A percentile compares a stretch with the other conserved stretches of the same genome.
phyloP scores from a whole-genome alignment of 92 coral and sea anemone species.

The Pocillopora grandis region DNA sequence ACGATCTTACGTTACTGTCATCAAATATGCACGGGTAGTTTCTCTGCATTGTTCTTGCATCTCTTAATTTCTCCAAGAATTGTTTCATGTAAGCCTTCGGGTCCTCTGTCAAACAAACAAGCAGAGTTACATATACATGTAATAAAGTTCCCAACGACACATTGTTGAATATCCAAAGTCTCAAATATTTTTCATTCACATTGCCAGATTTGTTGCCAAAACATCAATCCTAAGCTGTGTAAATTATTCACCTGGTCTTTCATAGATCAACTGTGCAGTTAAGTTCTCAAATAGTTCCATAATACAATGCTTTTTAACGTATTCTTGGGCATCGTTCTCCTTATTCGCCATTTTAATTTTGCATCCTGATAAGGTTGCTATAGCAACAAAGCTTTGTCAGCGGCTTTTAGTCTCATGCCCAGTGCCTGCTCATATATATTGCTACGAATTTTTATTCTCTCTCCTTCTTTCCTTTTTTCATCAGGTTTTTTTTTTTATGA shows the following conservation, averaged over 20 bases:
- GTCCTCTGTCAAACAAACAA: conserved; percentile 53
- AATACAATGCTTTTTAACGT: conserved; percentile 82
- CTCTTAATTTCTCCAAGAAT: conserved; percentile 79
- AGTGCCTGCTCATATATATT: background rate
- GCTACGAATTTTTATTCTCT: background rate
- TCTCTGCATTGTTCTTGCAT: conserved; percentile 81
- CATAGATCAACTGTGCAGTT: conserved; percentile 87
- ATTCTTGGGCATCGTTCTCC: conserved; percentile 75
- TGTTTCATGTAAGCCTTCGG: conserved; percentile 79
- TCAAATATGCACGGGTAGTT: conserved; percentile 90
- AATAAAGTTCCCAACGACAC: background rate
- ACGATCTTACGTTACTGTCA: conserved; percentile 82
- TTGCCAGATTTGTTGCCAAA: background rate
- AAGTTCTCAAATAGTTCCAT: conserved; percentile 89
- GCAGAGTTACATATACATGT: background rate
- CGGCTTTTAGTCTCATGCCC: conserved; percentile 29
- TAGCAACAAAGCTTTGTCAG: conserved; percentile 53
- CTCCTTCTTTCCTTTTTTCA: no score
- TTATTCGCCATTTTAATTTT: conserved; percentile 73
- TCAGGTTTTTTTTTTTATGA: no score
- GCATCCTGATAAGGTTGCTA: conserved; percentile 32
- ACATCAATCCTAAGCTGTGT: background rate
- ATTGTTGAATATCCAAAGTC: background rate
- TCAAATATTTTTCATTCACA: background rate
- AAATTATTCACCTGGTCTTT: conserved; percentile 85